A percentile compares a stretch with the other conserved stretches of the same genome.
phyloP scores from a whole-genome alignment of 2,797 vertebrate genomes.

The Forpus xanthops region DNA sequence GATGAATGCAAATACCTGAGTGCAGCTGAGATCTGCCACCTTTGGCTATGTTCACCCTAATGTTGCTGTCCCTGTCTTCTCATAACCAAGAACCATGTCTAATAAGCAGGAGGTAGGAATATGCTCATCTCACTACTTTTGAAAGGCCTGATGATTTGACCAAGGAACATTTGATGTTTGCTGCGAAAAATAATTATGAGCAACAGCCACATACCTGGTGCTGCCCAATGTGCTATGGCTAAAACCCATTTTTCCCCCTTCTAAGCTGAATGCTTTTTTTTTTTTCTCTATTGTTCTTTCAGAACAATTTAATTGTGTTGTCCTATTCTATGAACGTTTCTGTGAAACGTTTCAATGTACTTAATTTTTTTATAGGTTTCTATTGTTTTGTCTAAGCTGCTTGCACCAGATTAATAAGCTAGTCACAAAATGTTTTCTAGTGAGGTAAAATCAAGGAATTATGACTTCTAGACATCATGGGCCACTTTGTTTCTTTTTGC shows the following conservation, averaged over 20 bases:
- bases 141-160: background rate
- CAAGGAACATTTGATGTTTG: background rate
- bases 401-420: background rate
- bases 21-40: background rate
- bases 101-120: background rate
- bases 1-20: too few relatives aligned
- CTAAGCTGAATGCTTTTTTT: background rate
- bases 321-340: background rate
- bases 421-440: background rate
- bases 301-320: background rate
- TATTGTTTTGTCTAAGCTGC: background rate
- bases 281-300: background rate
- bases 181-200: background rate
- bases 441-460: background rate
- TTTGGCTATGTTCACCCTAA: accelerated
- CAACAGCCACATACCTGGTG: background rate
- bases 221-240: background rate
- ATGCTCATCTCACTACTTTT: background rate
- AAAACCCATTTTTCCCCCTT: accelerated
- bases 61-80: background rate
- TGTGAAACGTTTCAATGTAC: background rate
- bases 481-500: background rate
- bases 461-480: background rate
- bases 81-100: background rate
- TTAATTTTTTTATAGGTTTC: background rate